Evolutionary conservation across 1,140 invertebrate genomes (phyloP), one percentile per base, ranked within the genome.

Genomic region (Cryptotermes secundus): DNA sequence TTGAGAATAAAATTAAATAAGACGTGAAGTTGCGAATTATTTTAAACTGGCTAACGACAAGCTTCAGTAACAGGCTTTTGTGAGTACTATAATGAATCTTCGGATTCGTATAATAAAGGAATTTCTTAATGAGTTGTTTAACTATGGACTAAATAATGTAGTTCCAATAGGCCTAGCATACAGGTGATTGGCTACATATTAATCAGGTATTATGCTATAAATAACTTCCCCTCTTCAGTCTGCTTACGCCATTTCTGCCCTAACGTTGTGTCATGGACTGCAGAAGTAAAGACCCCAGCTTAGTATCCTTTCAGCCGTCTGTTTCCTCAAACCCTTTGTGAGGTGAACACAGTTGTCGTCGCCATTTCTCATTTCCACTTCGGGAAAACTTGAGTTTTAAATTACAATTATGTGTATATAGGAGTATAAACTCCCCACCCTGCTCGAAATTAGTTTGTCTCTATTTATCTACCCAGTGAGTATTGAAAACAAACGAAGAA

Each of bases 401-500:
- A 72, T 72, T 72, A 72, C 59, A 72, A 72, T 72, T 72, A 72
- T 26, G 59, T 10, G 59, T 72, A 31, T 72, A 72, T 22, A 49
- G 19, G 45, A 49, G 45, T 19, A 49, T 49, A 26, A 72, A 72
- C 59, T 31, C n/a, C 59, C 59, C 26, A n/a, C 59, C 26, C 7
- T n/a, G 31, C 14, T 26, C 3, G 59, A 72, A 26, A 72, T 72
- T 72, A 72, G 59, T 72, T 26, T 31, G 59, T 72, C 59, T 72
- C 14, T 72, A 72, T 72, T 72, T 72, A 72, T 26, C 59, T 31
- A 72, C 59, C 26, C 59, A 12, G 59, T 31, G 59, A 72, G 59
- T 72, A 72, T 72, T 72, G 59, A 72, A 72, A 72, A 72, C 59
- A 72, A 72, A 72, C 59, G 26, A 72, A 72, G 53, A n/a, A 59